phyloP scores from a whole-genome alignment of 2,797 vertebrate genomes.

The Sebastes vulpes region DNA sequence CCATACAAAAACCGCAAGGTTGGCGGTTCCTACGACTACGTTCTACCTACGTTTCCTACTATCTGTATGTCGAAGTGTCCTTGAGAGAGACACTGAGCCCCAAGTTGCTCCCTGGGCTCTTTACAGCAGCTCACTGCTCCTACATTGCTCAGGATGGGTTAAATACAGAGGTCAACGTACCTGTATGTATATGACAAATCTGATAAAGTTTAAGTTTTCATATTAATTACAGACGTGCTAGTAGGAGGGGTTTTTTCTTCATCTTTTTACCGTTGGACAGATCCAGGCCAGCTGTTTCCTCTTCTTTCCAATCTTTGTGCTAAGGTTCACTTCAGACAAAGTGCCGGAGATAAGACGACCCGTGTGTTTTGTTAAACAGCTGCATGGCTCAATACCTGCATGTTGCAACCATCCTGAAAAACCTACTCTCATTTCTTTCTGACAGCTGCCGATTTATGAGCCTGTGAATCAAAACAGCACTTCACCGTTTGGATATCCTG shows the following conservation, averaged over 20 bases:
- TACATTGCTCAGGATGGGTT: too few species aligned
- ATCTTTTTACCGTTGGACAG: neutral
- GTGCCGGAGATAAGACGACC: neutral
- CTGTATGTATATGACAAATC: too few species aligned
- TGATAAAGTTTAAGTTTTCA: too few species aligned
- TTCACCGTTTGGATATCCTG: slow-evolving; percentile 52
- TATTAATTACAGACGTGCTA: neutral
- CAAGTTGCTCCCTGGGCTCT: too few species aligned
- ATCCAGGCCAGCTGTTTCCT: neutral
- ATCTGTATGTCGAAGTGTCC: too few species aligned
- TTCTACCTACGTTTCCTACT: too few species aligned
- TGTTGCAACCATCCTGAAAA: slow-evolving; percentile 34
- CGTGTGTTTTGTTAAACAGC: slow-evolving; percentile 21
- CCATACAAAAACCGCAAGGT: too few species aligned
- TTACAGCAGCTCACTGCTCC: too few species aligned
- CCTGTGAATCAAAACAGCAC: slow-evolving; percentile 42
- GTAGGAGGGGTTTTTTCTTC: fast-evolving
- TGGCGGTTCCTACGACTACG: too few species aligned
- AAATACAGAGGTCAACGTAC: too few species aligned
- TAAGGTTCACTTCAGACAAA: neutral
- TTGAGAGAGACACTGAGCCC: too few species aligned
- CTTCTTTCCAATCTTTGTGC: neutral
- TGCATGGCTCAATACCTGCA: slow-evolving; percentile 7
- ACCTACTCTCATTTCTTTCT: slow-evolving; percentile 6
- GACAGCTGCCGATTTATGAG: slow-evolving; percentile 55